Percentiles rank a stretch among this genome's conserved stretches.
phyloP scores from a whole-genome alignment of 2,113 vertebrate genomes.

The Noturus placidus region DNA sequence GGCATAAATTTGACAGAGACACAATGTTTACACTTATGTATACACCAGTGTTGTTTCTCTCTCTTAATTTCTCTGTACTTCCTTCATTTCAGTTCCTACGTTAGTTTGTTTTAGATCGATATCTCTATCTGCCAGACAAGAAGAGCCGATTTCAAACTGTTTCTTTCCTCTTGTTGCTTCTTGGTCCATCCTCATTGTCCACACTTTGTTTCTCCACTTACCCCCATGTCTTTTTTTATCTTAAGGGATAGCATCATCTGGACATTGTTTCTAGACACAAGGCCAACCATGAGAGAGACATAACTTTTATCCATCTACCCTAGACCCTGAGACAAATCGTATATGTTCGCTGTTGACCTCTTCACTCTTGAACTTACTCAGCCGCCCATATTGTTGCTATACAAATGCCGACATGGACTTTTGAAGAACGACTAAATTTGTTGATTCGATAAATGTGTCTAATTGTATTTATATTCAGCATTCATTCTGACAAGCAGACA shows the following conservation, averaged over 20 bases:
- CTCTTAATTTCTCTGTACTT: background rate
- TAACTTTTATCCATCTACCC: background rate
- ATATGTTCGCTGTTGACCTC: background rate
- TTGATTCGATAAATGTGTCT: too few relatives aligned
- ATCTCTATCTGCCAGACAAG: background rate
- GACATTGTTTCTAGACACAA: background rate
- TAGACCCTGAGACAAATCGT: background rate
- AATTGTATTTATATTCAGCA: too few relatives aligned
- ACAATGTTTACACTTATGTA: background rate
- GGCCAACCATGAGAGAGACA: background rate
- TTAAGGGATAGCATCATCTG: conserved; percentile 80
- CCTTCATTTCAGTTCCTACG: background rate
- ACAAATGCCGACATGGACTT: too few relatives aligned
- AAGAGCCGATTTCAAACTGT: background rate
- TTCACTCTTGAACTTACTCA: background rate
- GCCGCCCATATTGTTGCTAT: too few relatives aligned
- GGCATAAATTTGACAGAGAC: background rate
- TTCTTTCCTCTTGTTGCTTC: background rate
- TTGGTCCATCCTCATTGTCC: background rate
- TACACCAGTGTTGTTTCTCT: too few relatives aligned
- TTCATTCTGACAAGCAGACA: too few relatives aligned
- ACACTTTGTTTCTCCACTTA: too few relatives aligned
- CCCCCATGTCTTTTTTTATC: conserved; percentile 58
- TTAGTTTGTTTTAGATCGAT: background rate
- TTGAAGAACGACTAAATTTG: too few relatives aligned